Conservation (phyloP, 2,888 invertebrate genomes). For the Crepidodera aurea region DNA sequence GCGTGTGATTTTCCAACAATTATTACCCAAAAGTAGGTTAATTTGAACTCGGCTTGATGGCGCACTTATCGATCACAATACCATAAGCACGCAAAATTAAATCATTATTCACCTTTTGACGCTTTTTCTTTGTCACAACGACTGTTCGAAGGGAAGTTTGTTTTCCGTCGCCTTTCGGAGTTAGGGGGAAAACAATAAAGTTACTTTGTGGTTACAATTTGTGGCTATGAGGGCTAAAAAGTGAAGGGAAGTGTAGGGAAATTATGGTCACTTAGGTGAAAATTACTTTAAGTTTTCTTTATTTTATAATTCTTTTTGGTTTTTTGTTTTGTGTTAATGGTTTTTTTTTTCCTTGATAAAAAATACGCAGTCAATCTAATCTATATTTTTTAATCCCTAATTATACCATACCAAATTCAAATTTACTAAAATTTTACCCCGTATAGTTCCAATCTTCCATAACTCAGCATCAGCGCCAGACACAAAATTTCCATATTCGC, state of each 20-base stretch:
- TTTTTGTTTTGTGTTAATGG: too few relatives aligned
- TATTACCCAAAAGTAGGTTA: constrained; percentile 37
- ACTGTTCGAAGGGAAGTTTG: constrained; percentile 6
- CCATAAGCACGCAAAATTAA: constrained; percentile 33
- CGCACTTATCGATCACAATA: constrained; percentile 33
- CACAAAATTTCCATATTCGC: constrained; percentile 19
- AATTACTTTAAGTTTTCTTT: too few relatives aligned
- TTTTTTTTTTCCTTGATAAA: too few relatives aligned
- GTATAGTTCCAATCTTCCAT: background rate
- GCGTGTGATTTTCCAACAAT: constrained; percentile 37
- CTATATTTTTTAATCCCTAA: too few relatives aligned
- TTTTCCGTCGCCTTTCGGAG: constrained; percentile 6
- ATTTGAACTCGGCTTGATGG: constrained; percentile 33
- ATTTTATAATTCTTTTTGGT: too few relatives aligned
- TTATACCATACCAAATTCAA: too few relatives aligned
- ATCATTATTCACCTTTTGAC: constrained; percentile 35
- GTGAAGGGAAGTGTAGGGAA: background rate
- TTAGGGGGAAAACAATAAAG: constrained; percentile 10
- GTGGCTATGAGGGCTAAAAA: background rate
- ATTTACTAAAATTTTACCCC: too few relatives aligned
- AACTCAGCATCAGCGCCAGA: constrained; percentile 17
- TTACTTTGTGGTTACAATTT: constrained; percentile 12
- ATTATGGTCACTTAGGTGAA: background rate
- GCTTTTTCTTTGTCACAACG: constrained; percentile 29
- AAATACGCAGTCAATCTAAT: too few relatives aligned